Evolutionary conservation across 2,113 vertebrate species (phyloP), one percentile per base, ranked within the genome.

Genomic region (Nyctibius bracteatus): DNA sequence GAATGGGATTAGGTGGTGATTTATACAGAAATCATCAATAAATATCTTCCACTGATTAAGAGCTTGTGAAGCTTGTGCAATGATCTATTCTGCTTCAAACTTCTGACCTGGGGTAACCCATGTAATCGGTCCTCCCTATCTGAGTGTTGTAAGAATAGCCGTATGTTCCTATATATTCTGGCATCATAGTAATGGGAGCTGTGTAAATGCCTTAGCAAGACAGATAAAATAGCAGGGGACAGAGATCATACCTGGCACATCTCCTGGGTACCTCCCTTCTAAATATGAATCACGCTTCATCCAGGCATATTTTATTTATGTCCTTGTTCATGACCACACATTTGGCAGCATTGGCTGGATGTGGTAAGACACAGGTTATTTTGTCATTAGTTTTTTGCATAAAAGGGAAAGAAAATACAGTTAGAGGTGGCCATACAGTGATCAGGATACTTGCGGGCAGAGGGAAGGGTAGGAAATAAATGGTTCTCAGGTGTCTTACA

Each of bases 151-250:
- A 96, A 92, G 77, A 95, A 84, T 71, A 96, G 86, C 84, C 2
- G 8, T 52, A 44, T 61, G 57, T 39, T 81, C 86, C 81, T 47
- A 59, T 52, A 37, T 78, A 78, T 44, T 67, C 81, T 81, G 72
- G 63, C 17, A 28, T 77, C 37, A 31, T 7, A 49, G 89, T 87
- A 91, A 92, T 91, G 44, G 73, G 84, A 96, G 81, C 78, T 1
- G 0, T 74, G 47, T 55, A 84, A 90, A 66, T 94, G 68, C 72
- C 43, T 84, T 52, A 86, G 92, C 73, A 67, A 66, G 91, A 31
- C 23, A 84, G 91, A 96, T 94, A 75, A 96, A 96, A 94, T 88
- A 87, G 62, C 87, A 82, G 70, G 49, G 44, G 44, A 63, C 49
- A 66, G 65, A 96, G 33, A 65, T 96, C 81, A 96, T 57, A 70